Evolutionary conservation across 2,113 vertebrate genomes (phyloP), one percentile per base, ranked within the genome.

Genomic region (Thryonomys swinderianus): DNA sequence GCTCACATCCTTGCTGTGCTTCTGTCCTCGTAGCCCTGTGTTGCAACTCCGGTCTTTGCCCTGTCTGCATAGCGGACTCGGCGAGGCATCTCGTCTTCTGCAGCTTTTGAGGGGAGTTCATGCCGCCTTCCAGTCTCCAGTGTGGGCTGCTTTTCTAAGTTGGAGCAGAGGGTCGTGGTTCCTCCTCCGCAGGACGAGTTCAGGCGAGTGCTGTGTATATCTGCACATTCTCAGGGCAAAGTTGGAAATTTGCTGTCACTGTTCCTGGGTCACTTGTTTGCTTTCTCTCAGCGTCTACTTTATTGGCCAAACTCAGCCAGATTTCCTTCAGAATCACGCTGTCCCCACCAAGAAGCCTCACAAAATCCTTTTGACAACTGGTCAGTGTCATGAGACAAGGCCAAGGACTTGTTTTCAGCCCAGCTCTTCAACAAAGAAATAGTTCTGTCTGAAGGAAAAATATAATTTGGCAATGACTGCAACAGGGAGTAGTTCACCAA

Each of bases 1-100:
- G 11, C 18, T 55, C 17, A 0, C 30, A 0, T 48, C 69, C 10
- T 17, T 27, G 0, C 14, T 18, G 2, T 32, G 27, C 9, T 11
- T 78, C 12, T 57, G 2, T 25, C n/a, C 34, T 59, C 37, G 51
- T 30, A 66, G 16, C 16, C 9, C 6, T 1, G 2, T 32, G 1
- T 45, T 20, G 34, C 7, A 66, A 9, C 59, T 9, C 14, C 66
- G 23, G 7, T 25, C 25, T 48, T 21, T 73, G 30, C 30, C 3
- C 40, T 10, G 7, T 14, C 25, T 57, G 80, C 55, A 11, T 9
- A 3, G 20, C 17, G 45, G 17, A 27, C 25, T 30, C 51, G 16
- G 0, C 13, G 79, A 23, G 7, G 10, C 55, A 12, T 23, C 64
- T 23, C 62, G 6, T 34, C 18, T 59, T 5, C 34, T 21, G 8